A percentile compares a stretch with the other conserved stretches of the same genome.
phyloP scores from a whole-genome alignment of 2,113 vertebrate species.

The Pomatorhinus ruficollis region DNA sequence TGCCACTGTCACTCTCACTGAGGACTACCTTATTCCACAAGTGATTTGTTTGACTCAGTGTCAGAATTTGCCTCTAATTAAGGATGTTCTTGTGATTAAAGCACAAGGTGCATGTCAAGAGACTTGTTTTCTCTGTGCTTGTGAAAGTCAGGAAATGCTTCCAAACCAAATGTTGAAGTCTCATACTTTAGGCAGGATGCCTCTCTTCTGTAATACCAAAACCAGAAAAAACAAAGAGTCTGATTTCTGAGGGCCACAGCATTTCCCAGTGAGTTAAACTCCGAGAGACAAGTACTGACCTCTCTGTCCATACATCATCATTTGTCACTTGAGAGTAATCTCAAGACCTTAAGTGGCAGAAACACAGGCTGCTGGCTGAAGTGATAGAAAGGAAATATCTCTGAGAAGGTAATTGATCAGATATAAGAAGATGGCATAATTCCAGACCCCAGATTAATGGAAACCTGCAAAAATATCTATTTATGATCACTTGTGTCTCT shows the following conservation, averaged over 20 bases:
- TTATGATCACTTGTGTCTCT: not conserved
- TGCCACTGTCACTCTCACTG: constrained; percentile 15
- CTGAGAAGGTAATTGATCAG: not conserved
- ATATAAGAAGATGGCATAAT: not conserved
- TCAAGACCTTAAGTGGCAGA: not conserved
- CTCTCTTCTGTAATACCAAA: not conserved
- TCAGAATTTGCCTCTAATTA: constrained; percentile 44
- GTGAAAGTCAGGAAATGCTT: constrained; percentile 13
- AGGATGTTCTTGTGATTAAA: constrained; percentile 40
- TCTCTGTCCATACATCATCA: not conserved
- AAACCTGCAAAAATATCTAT: not conserved
- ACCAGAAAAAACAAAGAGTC: not conserved
- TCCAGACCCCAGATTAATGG: not conserved
- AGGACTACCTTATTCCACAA: constrained; percentile 11
- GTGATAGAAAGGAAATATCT: not conserved
- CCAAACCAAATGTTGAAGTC: not conserved
- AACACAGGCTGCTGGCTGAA: not conserved
- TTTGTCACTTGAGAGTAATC: constrained; percentile 1
- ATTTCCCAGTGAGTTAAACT: not conserved
- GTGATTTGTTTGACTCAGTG: constrained; percentile 14
- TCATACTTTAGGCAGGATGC: not conserved
- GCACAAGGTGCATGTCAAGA: constrained; percentile 18
- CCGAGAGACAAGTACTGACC: not conserved
- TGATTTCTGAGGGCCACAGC: not conserved
- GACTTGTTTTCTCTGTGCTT: not conserved